These are phyloP conservation scores for Odontesthes bonariensis DNA, from an alignment of 2,113 vertebrate genomes.

Conservation along the genomic window DNA sequence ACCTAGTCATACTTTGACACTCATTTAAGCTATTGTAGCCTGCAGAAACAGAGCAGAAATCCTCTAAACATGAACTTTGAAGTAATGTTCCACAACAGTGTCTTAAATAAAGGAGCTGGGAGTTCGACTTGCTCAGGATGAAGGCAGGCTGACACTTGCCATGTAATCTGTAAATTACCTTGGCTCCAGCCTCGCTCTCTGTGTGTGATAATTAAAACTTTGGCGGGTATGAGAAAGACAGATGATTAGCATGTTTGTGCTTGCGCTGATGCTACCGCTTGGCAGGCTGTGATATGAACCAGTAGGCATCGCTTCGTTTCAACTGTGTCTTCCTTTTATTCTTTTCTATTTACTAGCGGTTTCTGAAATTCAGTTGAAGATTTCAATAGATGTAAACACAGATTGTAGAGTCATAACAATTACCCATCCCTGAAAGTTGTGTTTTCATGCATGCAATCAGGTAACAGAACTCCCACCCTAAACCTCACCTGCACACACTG, in stretches of 20 bases:
- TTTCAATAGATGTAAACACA: neutral
- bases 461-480: conserved; percentile 1
- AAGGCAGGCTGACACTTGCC: conserved; percentile 79
- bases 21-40: neutral
- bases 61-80: conserved; percentile 34
- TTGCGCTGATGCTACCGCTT: conserved; percentile 71
- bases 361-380: too few species aligned
- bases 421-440: conserved; percentile 8
- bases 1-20: neutral
- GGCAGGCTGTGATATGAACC: conserved; percentile 42
- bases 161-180: conserved; percentile 72
- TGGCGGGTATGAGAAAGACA: conserved; percentile 67
- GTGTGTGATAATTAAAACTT: conserved; percentile 72
- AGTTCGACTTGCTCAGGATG: conserved; percentile 53
- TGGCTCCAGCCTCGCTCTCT: conserved; percentile 59
- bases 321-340: conserved; percentile 16
- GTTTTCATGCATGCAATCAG: conserved; percentile 5
- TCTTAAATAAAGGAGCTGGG: conserved; percentile 47
- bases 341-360: neutral
- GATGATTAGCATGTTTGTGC: conserved; percentile 79
- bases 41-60: neutral
- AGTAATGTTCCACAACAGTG: conserved; percentile 25
- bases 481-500: neutral
- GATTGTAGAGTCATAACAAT: neutral
- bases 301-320: conserved; percentile 30